phyloP scores from a whole-genome alignment of 1,140 invertebrate genomes.

The Drosophila sp. region DNA sequence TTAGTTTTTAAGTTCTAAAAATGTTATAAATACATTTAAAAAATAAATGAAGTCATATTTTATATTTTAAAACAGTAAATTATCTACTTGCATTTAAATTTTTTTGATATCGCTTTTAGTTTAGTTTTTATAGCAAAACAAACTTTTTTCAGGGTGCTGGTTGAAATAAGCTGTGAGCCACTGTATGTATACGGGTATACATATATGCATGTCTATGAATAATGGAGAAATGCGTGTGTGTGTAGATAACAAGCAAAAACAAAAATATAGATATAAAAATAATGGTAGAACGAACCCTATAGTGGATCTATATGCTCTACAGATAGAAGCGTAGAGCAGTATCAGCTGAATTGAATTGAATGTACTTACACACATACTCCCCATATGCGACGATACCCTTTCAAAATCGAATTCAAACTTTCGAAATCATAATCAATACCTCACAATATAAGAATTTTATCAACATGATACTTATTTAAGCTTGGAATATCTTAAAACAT shows the following conservation, averaged over 20 bases:
- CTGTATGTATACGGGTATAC: too few relatives aligned
- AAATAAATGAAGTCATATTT: too few relatives aligned
- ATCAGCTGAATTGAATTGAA: not conserved
- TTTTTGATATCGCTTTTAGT: too few relatives aligned
- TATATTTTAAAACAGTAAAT: too few relatives aligned
- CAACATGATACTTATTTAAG: not conserved
- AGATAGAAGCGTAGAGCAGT: not conserved
- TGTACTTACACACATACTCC: not conserved
- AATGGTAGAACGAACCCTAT: slow-evolving; percentile 40
- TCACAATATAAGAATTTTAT: not conserved
- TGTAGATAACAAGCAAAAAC: slow-evolving; percentile 59
- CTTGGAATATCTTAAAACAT: too few relatives aligned
- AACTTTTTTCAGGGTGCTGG: too few relatives aligned
- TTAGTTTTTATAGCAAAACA: too few relatives aligned
- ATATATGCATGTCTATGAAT: slow-evolving; percentile 18
- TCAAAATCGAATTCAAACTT: not conserved
- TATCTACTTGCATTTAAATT: too few relatives aligned
- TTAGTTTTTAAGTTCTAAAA: too few relatives aligned
- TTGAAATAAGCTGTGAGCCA: too few relatives aligned
- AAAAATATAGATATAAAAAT: slow-evolving; percentile 57
- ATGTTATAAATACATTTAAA: too few relatives aligned
- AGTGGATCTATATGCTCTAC: slow-evolving; percentile 21
- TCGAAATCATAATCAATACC: not conserved
- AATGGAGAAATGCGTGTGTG: slow-evolving; percentile 27
- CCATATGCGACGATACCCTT: not conserved